Evolutionary conservation across 2,113 vertebrate genomes (phyloP).

Genomic region (Mormyrus lacerda): DNA sequence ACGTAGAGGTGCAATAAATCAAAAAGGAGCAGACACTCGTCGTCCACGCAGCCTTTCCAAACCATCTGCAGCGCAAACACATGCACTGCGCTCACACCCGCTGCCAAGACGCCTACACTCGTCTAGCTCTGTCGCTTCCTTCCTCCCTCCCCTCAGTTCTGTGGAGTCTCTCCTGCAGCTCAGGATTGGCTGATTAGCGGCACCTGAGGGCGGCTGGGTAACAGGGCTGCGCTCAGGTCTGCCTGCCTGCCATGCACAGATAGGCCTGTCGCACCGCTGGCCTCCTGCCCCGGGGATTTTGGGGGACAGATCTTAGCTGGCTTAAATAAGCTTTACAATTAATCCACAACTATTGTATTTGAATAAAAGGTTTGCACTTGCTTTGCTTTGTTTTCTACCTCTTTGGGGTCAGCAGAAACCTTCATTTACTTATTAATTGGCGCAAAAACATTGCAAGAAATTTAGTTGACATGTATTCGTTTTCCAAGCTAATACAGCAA

Average conservation of each 20-base stretch:
- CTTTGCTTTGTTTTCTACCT: not conserved
- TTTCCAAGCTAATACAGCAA: not conserved
- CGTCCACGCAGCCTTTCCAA: not conserved
- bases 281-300: not conserved
- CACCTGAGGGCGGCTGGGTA: not conserved
- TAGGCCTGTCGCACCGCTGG: not conserved
- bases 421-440: not conserved
- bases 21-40: not conserved
- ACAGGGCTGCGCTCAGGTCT: not conserved
- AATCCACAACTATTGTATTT: constrained; percentile 1
- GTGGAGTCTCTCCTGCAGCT: not conserved
- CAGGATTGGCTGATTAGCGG: not conserved
- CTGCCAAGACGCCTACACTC: not conserved
- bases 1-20: not conserved
- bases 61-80: not conserved
- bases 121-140: not conserved
- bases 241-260: not conserved
- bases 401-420: not conserved
- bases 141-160: not conserved
- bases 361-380: not conserved
- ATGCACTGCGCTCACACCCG: not conserved
- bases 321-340: not conserved
- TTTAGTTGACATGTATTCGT: not conserved
- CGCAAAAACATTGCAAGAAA: not conserved
- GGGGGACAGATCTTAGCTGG: not conserved